Percentiles rank a stretch among this genome's conserved stretches.
phyloP scores from a whole-genome alignment of 1,140 invertebrate genomes.

The Pinna nobilis region DNA sequence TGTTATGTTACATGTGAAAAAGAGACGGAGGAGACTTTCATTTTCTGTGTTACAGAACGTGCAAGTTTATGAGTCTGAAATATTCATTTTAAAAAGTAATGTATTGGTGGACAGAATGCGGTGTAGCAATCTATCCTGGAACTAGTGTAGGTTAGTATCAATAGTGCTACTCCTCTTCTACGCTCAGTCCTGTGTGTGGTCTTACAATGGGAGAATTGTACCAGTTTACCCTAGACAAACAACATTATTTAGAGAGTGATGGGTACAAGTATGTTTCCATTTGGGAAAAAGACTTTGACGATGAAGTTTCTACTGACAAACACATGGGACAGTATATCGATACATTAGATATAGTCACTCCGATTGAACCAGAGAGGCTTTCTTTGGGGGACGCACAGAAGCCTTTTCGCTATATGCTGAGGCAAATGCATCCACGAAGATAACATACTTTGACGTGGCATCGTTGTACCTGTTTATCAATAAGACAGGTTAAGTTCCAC shows the following conservation, averaged over 20 bases:
- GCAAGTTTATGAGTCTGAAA: no score
- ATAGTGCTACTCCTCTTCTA: neutral
- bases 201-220: constrained; percentile 37
- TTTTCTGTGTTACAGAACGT: no score
- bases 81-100: no score
- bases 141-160: no score
- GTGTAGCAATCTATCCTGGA: no score
- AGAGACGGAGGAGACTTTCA: no score
- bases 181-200: neutral
- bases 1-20: no score
- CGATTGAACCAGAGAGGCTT: constrained; percentile 29
- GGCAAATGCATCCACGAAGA: neutral
- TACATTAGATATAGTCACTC: neutral
- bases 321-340: neutral
- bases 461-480: constrained; percentile 27
- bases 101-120: no score
- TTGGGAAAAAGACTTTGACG: constrained; percentile 15
- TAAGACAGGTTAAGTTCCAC: constrained; percentile 20
- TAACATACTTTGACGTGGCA: constrained; percentile 29
- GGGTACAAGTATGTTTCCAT: constrained; percentile 11
- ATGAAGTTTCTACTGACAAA: neutral
- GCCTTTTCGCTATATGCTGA: constrained; percentile 18
- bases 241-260: constrained; percentile 14
- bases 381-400: constrained; percentile 30
- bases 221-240: constrained; percentile 28